Evolutionary conservation across 2,888 invertebrate species (phyloP).

Genomic region (Apoda limacodes): DNA sequence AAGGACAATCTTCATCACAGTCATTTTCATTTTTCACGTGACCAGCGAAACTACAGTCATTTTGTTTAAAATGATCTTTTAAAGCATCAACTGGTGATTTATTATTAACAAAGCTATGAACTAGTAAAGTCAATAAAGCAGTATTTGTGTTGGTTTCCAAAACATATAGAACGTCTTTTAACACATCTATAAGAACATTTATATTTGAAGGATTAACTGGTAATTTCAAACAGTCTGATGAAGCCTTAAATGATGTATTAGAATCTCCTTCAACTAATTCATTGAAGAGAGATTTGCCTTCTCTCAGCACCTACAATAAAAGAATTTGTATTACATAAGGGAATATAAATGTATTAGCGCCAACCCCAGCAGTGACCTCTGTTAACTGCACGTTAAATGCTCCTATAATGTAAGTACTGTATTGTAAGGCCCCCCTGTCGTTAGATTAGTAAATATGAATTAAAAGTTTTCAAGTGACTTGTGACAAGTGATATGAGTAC

Average conservation of each 20-base stretch:
- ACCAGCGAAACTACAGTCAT: constrained; percentile 8
- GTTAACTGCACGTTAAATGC: no score
- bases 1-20: constrained; percentile 38
- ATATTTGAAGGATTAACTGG: constrained; percentile 56
- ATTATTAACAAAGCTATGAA: constrained; percentile 43
- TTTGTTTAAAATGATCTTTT: constrained; percentile 34
- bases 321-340: constrained; percentile 1
- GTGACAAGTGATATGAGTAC: no score
- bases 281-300: constrained; percentile 52
- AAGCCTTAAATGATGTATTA: constrained; percentile 56
- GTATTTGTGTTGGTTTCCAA: constrained; percentile 76
- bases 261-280: constrained; percentile 51
- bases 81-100: constrained; percentile 38
- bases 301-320: constrained; percentile 58
- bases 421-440: no score
- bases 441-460: no score
- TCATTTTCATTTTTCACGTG: constrained; percentile 13
- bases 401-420: no score
- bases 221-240: constrained; percentile 37
- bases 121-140: constrained; percentile 70
- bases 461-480: no score
- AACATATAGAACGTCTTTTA: constrained; percentile 72
- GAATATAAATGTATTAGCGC: no score
- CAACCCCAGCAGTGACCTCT: no score
- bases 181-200: constrained; percentile 69